These are phyloP conservation scores for Xestoiulus laeticollis DNA, from an alignment of 2,888 invertebrate genomes.

Conservation along the genomic window DNA sequence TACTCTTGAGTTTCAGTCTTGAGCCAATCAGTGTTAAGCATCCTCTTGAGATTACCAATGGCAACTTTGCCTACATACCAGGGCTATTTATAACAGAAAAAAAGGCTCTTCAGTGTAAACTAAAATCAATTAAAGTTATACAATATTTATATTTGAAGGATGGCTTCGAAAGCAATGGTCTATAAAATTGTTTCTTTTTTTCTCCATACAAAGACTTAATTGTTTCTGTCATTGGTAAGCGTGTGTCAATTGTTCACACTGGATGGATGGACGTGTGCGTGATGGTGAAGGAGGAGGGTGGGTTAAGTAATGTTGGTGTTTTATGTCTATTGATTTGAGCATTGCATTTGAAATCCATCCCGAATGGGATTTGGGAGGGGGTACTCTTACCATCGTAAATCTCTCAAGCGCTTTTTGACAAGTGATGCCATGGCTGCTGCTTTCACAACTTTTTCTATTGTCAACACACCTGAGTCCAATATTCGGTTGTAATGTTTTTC, in stretches of 20 bases:
- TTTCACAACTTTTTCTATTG: background rate
- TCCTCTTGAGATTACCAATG: background rate
- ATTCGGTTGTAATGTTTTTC: background rate
- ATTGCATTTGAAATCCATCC: background rate
- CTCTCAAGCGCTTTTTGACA: constrained; percentile 29
- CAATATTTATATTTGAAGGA: constrained; percentile 42
- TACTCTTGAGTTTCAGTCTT: background rate
- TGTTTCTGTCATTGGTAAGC: constrained; percentile 17
- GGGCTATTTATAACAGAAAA: background rate
- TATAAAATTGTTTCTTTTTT: background rate
- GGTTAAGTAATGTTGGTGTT: background rate
- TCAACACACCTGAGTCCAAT: constrained; percentile 26
- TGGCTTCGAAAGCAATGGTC: constrained; percentile 7
- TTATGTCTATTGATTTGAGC: background rate
- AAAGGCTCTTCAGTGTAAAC: constrained; percentile 39
- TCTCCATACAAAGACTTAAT: constrained; percentile 8
- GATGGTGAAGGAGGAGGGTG: background rate
- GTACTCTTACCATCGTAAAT: background rate
- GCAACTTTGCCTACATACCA: background rate
- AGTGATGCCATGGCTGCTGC: constrained; percentile 8
- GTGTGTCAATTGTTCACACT: constrained; percentile 34
- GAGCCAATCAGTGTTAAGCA: constrained; percentile 41
- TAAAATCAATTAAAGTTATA: constrained; percentile 45
- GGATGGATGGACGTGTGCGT: constrained; percentile 20
- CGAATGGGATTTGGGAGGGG: background rate